Evolutionary conservation across 2,888 invertebrate genomes (phyloP), one percentile per base, ranked within the genome.

Genomic region (Nudaria mundana): DNA sequence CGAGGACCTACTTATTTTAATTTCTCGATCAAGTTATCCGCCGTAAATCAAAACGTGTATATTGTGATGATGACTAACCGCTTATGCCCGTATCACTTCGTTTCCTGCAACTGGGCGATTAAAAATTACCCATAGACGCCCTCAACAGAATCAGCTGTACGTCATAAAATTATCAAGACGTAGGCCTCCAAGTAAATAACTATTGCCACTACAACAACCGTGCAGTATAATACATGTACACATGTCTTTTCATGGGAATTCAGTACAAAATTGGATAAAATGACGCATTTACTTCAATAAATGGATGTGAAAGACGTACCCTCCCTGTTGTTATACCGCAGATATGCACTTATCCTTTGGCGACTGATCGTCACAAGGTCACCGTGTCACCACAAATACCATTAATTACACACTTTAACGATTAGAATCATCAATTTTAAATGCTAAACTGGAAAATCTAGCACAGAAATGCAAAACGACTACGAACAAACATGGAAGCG

Each of bases 401-500:
- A 88, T 88, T 80, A 88, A 89, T 85, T 80, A 85, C 82, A 83
- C 85, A 78, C 75, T 76, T 65, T 56, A 59, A 73, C 45, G 63
- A 78, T 72, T 75, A 73, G 71, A 79, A 84, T 73, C 83, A 84
- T 75, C 76, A 82, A 81, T 77, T 76, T 67, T 71, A 72, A 73
- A 75, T 63, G 73, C 63, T 77, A 79, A 82, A 81, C 76, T 81
- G 75, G 78, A 83, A 86, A 85, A 81, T 81, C 75, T 85, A 85
- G 76, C 78, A 80, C 81, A 81, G 76, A 83, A 84, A 81, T 81
- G 81, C 78, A 76, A 83, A 87, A 83, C 83, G 80, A 86, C 82
- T 81, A 85, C 86, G 89, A 88, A 88, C 86, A 87, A 89, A 88
- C 89, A 89, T 89, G 88, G 89, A 88, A 83, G 86, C 81, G 75